Base-by-base conservation (phyloP, 2,113 vertebrate species). In the Leptodactylus fuscus region DNA sequence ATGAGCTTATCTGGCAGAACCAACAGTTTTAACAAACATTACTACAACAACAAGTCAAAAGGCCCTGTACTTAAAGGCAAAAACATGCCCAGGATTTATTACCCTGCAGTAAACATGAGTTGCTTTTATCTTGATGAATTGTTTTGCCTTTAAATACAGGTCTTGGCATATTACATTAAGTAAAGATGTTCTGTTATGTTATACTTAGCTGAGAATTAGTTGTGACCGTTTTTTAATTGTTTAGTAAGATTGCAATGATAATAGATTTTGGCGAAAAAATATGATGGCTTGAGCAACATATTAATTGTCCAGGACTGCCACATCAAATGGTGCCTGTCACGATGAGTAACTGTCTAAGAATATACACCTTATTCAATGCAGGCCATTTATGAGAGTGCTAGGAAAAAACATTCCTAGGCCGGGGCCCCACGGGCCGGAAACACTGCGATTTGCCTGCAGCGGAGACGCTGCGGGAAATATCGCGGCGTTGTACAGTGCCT, bases 1-100 rank as follows among this genome's bases (percentile, higher is more conserved):
- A 88, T 97, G 91, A 94, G 74, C 20, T n/a, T 20, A 5, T 20
- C 36, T 81, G 55, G 15, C 4, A n/a, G 12, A 36, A n/a, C 18
- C 16, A 46, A 55, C 20, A 53, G 3, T 5, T 2, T n/a, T 3
- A 55, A 34, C 32, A 8, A 77, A 12, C 7, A 2, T 58, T 12
- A 13, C 76, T 58, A 51, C 22, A 41, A 44, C 22, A 44, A 5
- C 9, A 27, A 24, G 13, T 51, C 15, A 3, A 16, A 24, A 38
- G n/a, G 60, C 5, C 5, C 38, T 18, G 5, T 41, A 24, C 62
- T n/a, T 38, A 60, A 79, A 60, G 11, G 34, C 49, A 16, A 36
- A 53, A 12, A 5, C 29, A n/a, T 20, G 38, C n/a, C n/a, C 71
- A 46, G n/a, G 12, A 16, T 49, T 29, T 27, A 20, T 27, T 48